phyloP scores from a whole-genome alignment of 2,113 vertebrate genomes.

The Myanophis thanlyinensis region DNA sequence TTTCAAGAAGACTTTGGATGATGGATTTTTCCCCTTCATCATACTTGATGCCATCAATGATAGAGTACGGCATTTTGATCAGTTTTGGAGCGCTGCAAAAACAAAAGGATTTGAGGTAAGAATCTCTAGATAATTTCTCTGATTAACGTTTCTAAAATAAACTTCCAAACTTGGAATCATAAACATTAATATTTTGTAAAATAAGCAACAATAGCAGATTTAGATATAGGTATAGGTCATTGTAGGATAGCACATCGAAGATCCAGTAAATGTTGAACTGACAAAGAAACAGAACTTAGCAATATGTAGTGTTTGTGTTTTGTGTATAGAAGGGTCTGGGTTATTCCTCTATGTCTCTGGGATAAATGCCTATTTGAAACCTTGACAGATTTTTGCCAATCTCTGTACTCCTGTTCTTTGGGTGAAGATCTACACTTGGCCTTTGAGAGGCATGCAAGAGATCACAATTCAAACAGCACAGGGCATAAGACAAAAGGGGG shows the following conservation, averaged over 20 bases:
- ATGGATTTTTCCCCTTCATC: conserved; percentile 98
- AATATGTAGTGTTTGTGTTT: neutral
- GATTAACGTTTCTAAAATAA: neutral
- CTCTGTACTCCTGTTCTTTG: neutral
- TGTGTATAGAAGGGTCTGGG: neutral
- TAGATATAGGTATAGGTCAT: neutral
- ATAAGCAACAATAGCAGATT: neutral
- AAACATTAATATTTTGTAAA: neutral
- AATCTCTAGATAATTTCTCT: conserved; percentile 10
- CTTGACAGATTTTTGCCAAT: neutral
- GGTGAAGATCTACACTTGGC: neutral
- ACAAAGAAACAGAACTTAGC: neutral
- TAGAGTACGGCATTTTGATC: conserved; percentile 93
- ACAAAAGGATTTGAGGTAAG: conserved; percentile 98
- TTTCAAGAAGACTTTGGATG: conserved; percentile 96
- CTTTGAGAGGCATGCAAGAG: neutral
- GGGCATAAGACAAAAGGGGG: neutral
- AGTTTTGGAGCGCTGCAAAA: conserved; percentile 99
- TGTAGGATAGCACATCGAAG: neutral
- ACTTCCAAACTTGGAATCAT: neutral
- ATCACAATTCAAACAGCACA: neutral
- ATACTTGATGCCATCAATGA: conserved; percentile 97
- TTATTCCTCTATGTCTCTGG: neutral
- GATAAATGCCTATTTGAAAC: neutral
- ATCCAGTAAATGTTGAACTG: neutral